Base-by-base conservation (phyloP, 1,140 invertebrate species). In the Gonatopus flavifemur region DNA sequence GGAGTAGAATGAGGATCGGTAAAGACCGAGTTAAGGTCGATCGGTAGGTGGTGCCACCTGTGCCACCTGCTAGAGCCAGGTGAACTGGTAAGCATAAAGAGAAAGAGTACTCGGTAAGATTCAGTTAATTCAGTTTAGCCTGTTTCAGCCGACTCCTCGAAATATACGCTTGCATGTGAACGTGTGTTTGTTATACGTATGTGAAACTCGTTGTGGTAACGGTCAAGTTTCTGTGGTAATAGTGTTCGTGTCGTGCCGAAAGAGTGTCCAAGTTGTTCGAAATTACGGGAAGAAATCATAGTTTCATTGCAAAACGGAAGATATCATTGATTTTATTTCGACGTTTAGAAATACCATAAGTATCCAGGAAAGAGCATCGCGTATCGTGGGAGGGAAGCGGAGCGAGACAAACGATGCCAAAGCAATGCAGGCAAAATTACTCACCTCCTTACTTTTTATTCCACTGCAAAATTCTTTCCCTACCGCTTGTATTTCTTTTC, bases 71-170 rank as follows among this genome's bases (percentile, higher is more conserved):
- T 30, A 9, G 19, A 44, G 53, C 49, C 57, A 61, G 53, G 44
- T 61, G 59, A n/a, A n/a, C n/a, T n/a, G n/a, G n/a, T n/a, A n/a
- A 55, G 53, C 44, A 60, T 61, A 60, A 61, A 61, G 59, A 60
- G 55, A 50, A 35, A 39, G 53, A 51, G 48, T 47, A 39, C 41
- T n/a, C n/a, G n/a, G n/a, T 18, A 39, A 32, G 33, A 49, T 36
- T 36, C 25, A 45, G 44, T 56, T n/a, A 56, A 56, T 61, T 52
- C 59, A 61, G 59, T 61, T 49, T 38, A 33, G 31, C 31, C 41
- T 40, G 60, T 49, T 41, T 49, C 42, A 33, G 31, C 31, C 41
- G 44, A 61, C 53, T 41, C 57, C 32, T 20, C 49, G 41, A 20
- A 41, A 39, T 52, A n/a, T n/a, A n/a, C n/a, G n/a, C n/a, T n/a